Evolutionary conservation across 2,113 vertebrate genomes (phyloP).

Genomic region (Monarcha castaneiventris): DNA sequence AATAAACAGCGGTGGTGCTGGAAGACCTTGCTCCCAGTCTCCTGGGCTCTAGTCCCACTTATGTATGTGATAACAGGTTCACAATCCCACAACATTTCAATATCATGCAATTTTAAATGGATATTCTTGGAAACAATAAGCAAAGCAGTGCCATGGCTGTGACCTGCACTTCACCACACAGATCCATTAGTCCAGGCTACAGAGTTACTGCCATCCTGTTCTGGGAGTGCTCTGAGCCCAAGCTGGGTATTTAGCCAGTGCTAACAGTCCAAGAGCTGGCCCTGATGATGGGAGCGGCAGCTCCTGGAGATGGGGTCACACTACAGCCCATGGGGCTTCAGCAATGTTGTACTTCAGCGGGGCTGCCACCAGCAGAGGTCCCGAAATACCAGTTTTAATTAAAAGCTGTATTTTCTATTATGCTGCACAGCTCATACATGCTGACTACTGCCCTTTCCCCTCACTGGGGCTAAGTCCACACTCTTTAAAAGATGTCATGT

Average conservation of each 20-base stretch:
- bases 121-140: not conserved
- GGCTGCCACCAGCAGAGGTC: constrained; percentile 47
- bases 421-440: not conserved
- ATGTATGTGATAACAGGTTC: not conserved
- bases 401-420: constrained; percentile 40
- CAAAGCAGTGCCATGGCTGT: not conserved
- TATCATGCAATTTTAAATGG: not conserved
- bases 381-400: constrained; percentile 61
- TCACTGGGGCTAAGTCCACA: not conserved
- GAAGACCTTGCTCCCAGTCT: not conserved
- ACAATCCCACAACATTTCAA: not conserved
- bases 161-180: not conserved
- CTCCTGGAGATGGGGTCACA: not conserved
- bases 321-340: not conserved
- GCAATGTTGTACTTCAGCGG: not conserved
- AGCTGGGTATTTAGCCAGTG: not conserved
- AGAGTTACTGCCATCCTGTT: not conserved
- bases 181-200: not conserved
- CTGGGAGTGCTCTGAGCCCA: not conserved
- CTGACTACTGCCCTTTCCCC: constrained; percentile 47
- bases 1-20: not conserved
- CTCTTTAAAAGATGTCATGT: not conserved
- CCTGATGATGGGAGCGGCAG: not conserved
- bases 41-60: not conserved
- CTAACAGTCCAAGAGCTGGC: not conserved